Conservation (phyloP, 2,113 vertebrate genomes). For the Sisor rabdophorus region DNA sequence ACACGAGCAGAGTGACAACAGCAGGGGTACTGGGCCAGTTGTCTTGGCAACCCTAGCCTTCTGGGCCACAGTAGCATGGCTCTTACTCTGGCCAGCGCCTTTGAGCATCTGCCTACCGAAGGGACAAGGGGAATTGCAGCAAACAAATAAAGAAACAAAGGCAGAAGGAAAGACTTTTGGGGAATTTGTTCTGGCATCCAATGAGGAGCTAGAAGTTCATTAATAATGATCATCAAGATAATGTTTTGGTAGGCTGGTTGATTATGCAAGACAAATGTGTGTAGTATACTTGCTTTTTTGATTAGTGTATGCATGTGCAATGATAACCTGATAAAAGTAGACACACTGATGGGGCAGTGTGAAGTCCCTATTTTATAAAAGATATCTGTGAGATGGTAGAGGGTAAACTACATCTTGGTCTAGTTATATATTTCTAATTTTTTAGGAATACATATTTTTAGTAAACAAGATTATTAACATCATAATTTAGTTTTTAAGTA, state of each 20-base stretch:
- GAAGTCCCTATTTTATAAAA: no score
- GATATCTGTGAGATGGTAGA: no score
- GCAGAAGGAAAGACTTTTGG: constrained; percentile 23
- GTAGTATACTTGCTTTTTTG: constrained; percentile 10
- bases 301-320: constrained; percentile 5
- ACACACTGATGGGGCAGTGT: no score
- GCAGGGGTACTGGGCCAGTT: constrained; percentile 56
- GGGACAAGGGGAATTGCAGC: constrained; percentile 40
- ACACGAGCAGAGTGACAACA: constrained; percentile 53
- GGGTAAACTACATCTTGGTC: no score
- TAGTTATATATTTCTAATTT: no score
- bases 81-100: constrained; percentile 49
- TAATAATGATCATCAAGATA: constrained; percentile 34
- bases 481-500: no score
- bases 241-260: not conserved
- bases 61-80: constrained; percentile 49
- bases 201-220: constrained; percentile 16
- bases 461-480: no score
- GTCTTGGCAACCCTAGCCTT: constrained; percentile 55
- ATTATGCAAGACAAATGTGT: no score
- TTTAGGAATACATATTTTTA: no score
- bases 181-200: constrained; percentile 21
- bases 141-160: constrained; percentile 41
- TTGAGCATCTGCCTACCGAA: constrained; percentile 47
- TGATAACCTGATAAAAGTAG: no score